phyloP scores from a whole-genome alignment of 2,888 invertebrate genomes.

The Hypercompe scribonia region DNA sequence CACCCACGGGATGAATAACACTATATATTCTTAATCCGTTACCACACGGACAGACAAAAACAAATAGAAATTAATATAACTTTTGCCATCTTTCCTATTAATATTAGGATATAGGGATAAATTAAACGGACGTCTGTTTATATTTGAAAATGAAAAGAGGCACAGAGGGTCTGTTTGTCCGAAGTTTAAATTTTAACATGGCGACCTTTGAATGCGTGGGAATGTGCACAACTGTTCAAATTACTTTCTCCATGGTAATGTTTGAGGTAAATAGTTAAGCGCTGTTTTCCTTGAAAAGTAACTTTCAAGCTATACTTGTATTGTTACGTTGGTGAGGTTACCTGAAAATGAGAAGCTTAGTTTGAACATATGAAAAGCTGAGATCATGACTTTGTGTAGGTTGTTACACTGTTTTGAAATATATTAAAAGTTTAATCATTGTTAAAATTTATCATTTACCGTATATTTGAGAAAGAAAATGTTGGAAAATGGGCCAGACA shows the following conservation, averaged over 20 bases:
- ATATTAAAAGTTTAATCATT: neutral
- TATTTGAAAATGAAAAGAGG: constrained; percentile 33
- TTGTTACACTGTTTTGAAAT: neutral
- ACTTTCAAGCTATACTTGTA: constrained; percentile 56
- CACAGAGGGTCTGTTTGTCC: constrained; percentile 40
- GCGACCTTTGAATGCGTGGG: constrained; percentile 67
- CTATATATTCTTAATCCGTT: too few species aligned
- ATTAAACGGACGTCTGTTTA: constrained; percentile 30
- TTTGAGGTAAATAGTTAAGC: constrained; percentile 65
- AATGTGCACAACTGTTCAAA: constrained; percentile 76
- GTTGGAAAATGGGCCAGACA: too few species aligned
- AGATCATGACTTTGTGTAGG: neutral
- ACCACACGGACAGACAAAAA: too few species aligned
- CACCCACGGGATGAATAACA: too few species aligned
- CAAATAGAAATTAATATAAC: constrained; percentile 20
- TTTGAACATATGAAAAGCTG: neutral
- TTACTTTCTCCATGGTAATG: constrained; percentile 66
- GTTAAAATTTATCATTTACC: neutral
- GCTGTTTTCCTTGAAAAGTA: constrained; percentile 65
- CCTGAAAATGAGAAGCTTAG: constrained; percentile 52
- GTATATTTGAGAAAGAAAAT: neutral
- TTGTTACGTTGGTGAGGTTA: constrained; percentile 52
- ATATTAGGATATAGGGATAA: constrained; percentile 25
- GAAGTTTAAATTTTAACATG: constrained; percentile 59
- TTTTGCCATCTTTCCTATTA: constrained; percentile 23